phyloP scores from a whole-genome alignment of 1,140 invertebrate species.

The Caenorhabditis latens region DNA sequence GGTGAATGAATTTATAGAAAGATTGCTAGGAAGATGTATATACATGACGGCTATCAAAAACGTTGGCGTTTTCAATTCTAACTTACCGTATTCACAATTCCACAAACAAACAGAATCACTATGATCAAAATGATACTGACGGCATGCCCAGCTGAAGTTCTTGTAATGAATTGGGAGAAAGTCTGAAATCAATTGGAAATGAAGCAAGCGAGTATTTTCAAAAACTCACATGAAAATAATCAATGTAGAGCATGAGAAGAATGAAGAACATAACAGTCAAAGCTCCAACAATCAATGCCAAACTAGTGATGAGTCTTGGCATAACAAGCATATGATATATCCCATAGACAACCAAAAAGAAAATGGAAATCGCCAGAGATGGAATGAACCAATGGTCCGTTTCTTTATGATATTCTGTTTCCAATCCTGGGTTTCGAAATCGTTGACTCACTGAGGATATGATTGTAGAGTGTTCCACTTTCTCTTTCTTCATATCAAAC shows the following conservation, averaged over 20 bases:
- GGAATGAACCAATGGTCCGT: constrained; percentile 78
- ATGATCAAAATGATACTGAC: constrained; percentile 75
- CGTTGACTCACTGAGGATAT: constrained; percentile 4
- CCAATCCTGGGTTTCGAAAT: constrained; percentile 24
- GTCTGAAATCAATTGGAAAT: constrained; percentile 67
- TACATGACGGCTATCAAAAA: no score
- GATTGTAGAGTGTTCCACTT: constrained; percentile 30
- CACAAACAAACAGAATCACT: constrained; percentile 74
- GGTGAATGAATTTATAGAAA: no score
- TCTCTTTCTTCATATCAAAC: constrained; percentile 47
- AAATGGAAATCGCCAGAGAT: constrained; percentile 73
- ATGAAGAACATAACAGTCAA: constrained; percentile 74
- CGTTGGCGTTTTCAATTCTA: no score
- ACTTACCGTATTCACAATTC: constrained; percentile 75
- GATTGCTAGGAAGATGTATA: no score
- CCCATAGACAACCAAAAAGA: constrained; percentile 75
- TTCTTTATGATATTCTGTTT: constrained; percentile 71
- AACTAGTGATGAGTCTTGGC: constrained; percentile 68
- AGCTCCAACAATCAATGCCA: constrained; percentile 71
- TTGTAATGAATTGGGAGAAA: constrained; percentile 76
- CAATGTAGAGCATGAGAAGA: constrained; percentile 75
- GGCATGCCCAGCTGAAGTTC: constrained; percentile 75
- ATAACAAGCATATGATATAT: constrained; percentile 72
- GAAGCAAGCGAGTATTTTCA: no score
- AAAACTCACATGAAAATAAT: constrained; percentile 73